phyloP scores from a whole-genome alignment of 2,113 vertebrate species.

The Oceanites oceanicus region DNA sequence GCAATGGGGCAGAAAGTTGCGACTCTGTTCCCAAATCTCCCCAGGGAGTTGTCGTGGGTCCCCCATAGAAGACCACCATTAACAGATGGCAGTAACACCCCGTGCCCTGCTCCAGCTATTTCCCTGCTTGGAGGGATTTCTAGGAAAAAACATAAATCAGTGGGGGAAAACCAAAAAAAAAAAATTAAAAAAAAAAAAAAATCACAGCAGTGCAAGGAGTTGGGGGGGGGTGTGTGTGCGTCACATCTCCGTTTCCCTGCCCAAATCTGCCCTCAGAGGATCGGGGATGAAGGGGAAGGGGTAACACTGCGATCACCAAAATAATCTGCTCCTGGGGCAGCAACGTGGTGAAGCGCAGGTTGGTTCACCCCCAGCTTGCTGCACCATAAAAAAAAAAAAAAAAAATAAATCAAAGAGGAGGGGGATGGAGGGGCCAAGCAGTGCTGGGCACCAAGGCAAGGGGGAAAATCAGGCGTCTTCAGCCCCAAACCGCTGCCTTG shows the following conservation, averaged over 20 bases:
- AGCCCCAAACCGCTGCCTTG: fast-evolving
- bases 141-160: not conserved
- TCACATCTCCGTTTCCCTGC: not conserved
- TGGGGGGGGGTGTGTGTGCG: too few relatives aligned
- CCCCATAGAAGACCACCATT: fast-evolving
- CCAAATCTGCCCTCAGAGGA: not conserved
- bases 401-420: not conserved
- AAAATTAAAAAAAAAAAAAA: not conserved
- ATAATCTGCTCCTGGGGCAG: not conserved
- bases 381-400: too few relatives aligned
- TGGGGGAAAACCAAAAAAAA: fast-evolving
- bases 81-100: fast-evolving
- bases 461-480: fast-evolving
- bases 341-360: fast-evolving
- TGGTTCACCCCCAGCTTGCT: not conserved
- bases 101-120: not conserved
- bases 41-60: fast-evolving
- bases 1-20: fast-evolving
- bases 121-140: not conserved
- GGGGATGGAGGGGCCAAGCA: fast-evolving
- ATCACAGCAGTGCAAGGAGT: fast-evolving
- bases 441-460: not conserved
- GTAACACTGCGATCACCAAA: fast-evolving
- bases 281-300: fast-evolving
- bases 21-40: not conserved